Evolutionary conservation across 2,113 vertebrate genomes (phyloP), one percentile per base, ranked within the genome.

Genomic region (Syngnathus typhle): DNA sequence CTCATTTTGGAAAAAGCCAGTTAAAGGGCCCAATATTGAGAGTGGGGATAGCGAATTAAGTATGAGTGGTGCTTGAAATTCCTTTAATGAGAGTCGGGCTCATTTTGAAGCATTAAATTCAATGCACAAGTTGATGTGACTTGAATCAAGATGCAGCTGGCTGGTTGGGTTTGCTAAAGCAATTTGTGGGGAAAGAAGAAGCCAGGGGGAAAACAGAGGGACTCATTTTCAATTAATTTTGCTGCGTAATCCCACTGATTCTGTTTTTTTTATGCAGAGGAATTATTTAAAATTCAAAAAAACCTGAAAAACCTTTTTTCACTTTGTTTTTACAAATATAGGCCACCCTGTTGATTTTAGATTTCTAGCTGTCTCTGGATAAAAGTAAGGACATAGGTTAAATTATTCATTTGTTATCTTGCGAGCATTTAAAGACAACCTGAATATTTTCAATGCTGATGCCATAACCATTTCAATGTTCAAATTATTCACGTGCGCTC

Each of bases 11-110:
- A 73, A 61, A 67, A 52, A 52, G 38, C 51, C 65, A 41, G 8
- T 73, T 82, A 76, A 82, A 75, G 67, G 61, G 79, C 71, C 80
- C 76, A 82, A 70, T 71, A 76, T 61, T 67, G 76, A 64, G 69
- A 86, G 82, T 75, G 63, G 61, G 73, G 82, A 81, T 68, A 73
- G 81, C 69, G 77, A 73, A 82, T 85, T 74, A 70, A 67, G 74
- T 54, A 63, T 71, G 59, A 70, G 65, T 72, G 65, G 74, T 68
- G 83, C 82, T 80, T 76, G 62, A 82, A 76, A 82, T 84, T 82
- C 72, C 76, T 82, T 81, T 87, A 82, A 83, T 88, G 87, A 86
- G 77, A 83, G 84, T 69, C 77, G 83, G 80, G 79, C 83, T 83
- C 78, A 81, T 82, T 87, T 83, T 69, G 68, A 85, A 76, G 75